phyloP scores from a whole-genome alignment of 2,888 invertebrate species.

The Metallyticus violacea region DNA sequence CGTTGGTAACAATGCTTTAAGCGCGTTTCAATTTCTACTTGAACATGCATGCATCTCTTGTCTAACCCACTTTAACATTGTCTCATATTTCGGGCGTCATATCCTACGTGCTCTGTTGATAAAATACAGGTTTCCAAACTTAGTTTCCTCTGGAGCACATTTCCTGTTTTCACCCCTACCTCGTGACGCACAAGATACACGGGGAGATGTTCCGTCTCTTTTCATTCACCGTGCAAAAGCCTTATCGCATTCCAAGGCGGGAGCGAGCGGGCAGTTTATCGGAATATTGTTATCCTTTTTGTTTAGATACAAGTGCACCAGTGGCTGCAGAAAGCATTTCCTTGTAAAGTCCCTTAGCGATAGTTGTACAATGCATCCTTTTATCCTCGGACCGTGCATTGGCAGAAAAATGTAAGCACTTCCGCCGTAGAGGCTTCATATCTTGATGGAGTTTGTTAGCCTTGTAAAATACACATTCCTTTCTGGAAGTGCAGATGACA shows the following conservation, averaged over 20 bases:
- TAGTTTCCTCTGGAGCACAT: too few species aligned
- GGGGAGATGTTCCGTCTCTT: neutral
- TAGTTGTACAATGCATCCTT: too few species aligned
- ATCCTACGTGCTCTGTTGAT: neutral
- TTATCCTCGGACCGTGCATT: too few species aligned
- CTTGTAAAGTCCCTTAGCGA: neutral
- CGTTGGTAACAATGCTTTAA: too few species aligned
- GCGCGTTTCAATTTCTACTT: too few species aligned
- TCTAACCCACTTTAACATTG: neutral
- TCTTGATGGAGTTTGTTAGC: too few species aligned
- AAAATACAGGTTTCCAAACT: neutral
- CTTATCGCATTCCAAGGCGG: neutral
- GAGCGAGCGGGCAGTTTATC: neutral
- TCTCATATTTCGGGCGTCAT: neutral
- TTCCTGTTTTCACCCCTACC: neutral
- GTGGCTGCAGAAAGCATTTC: neutral
- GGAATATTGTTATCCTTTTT: too few species aligned
- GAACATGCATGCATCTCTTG: neutral
- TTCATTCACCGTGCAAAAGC: neutral
- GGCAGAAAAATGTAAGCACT: too few species aligned
- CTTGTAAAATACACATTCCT: too few species aligned
- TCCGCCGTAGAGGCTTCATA: too few species aligned
- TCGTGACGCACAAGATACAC: neutral
- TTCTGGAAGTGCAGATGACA: too few species aligned
- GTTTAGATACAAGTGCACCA: neutral